Percentiles rank a stretch among this genome's conserved stretches.
Evolutionary conservation across 1,140 invertebrate species (phyloP).

Genomic region (Plodia interpunctella): DNA sequence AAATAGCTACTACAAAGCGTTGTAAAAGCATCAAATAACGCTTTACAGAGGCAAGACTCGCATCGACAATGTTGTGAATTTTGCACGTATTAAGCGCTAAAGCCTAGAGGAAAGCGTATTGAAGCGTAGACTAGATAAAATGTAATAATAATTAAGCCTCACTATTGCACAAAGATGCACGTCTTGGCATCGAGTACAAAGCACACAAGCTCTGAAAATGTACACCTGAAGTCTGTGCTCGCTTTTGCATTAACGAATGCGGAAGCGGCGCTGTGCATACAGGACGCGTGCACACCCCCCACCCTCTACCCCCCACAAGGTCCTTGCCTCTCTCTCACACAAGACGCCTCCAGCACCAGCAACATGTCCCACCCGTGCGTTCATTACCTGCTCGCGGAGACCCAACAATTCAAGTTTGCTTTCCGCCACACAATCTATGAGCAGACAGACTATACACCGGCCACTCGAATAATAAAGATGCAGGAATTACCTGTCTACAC

Average conservation of each 20-base stretch:
- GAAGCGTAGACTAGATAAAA: slow-evolving; percentile 54
- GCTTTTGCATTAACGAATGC: slow-evolving; percentile 77
- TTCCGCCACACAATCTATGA: slow-evolving; percentile 72
- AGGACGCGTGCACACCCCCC: slow-evolving; percentile 65
- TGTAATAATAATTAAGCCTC: slow-evolving; percentile 68
- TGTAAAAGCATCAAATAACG: background rate
- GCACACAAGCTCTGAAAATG: slow-evolving; percentile 74
- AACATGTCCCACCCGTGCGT: slow-evolving; percentile 67
- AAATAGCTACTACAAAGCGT: slow-evolving; percentile 4
- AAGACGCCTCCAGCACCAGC: slow-evolving; percentile 60
- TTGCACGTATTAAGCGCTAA: slow-evolving; percentile 9
- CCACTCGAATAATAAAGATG: slow-evolving; percentile 76
- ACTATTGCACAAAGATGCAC: slow-evolving; percentile 68
- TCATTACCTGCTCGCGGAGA: slow-evolving; percentile 70
- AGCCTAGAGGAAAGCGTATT: slow-evolving; percentile 21
- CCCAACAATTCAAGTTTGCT: slow-evolving; percentile 76
- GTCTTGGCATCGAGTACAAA: slow-evolving; percentile 69
- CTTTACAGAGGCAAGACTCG: background rate
- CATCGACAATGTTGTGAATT: background rate
- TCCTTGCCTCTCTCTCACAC: slow-evolving; percentile 50
- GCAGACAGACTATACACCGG: slow-evolving; percentile 63
- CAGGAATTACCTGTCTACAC: slow-evolving; percentile 70
- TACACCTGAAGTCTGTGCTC: slow-evolving; percentile 73
- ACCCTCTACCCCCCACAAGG: slow-evolving; percentile 31
- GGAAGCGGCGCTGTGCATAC: slow-evolving; percentile 73